phyloP scores from a whole-genome alignment of 2,797 vertebrate genomes.

The Arctocebus calabarensis region DNA sequence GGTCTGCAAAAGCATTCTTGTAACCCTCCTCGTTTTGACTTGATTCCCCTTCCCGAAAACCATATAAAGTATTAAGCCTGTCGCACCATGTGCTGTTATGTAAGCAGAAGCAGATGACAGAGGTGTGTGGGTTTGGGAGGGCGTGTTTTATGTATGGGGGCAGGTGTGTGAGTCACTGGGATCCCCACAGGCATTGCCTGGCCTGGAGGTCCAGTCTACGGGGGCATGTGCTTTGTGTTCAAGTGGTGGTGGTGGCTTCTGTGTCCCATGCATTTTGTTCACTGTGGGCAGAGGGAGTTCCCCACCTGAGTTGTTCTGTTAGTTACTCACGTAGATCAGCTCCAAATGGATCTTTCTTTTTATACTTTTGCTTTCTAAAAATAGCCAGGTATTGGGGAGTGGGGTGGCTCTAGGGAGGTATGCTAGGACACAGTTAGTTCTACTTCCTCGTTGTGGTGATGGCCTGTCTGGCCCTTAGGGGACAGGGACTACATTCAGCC shows the following conservation, averaged over 20 bases:
- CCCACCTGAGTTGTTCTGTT: constrained; percentile 70
- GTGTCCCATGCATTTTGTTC: background rate
- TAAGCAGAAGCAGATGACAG: constrained; percentile 79
- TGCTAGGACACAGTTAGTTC: constrained; percentile 47
- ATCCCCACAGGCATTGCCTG: constrained; percentile 55
- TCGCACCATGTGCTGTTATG: constrained; percentile 75
- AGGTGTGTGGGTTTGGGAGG: constrained; percentile 67
- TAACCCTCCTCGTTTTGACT: background rate
- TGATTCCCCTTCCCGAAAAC: constrained; percentile 43
- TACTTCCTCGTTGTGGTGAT: background rate
- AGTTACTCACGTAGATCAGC: constrained; percentile 45
- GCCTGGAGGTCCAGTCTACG: background rate
- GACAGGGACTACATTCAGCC: constrained; percentile 57
- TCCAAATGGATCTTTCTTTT: constrained; percentile 41
- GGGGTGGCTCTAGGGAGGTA: constrained; percentile 60
- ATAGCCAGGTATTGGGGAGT: background rate
- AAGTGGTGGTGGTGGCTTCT: background rate
- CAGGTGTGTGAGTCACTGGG: constrained; percentile 66
- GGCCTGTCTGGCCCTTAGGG: constrained; percentile 48
- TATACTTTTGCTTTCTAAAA: constrained; percentile 71
- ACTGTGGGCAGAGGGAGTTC: background rate
- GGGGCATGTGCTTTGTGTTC: background rate
- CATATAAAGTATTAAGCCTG: constrained; percentile 10
- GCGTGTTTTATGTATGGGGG: constrained; percentile 65
- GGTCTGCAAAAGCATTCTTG: background rate